Evolutionary conservation across 92 coral and sea anemone species (phyloP).

Genomic region (Phenganax subtilis): DNA sequence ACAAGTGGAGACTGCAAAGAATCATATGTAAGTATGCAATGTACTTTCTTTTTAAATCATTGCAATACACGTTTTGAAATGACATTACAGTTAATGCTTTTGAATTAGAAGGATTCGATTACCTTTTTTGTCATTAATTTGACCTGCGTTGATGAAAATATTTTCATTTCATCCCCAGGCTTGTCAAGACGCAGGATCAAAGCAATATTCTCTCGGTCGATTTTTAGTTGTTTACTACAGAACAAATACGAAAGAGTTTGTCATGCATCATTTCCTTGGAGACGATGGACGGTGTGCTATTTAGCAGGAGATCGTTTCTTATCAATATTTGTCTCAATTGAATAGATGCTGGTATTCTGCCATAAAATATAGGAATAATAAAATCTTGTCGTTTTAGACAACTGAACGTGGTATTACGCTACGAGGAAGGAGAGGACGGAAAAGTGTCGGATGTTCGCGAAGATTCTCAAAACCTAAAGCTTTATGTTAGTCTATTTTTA

Average conservation of each 20-base stretch:
- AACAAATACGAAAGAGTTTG: not conserved
- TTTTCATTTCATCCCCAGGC: not conserved
- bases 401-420: not conserved
- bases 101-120: not conserved
- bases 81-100: not conserved
- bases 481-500: not conserved
- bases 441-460: not conserved
- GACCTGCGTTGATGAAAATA: not conserved
- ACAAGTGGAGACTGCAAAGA: not conserved
- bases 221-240: not conserved
- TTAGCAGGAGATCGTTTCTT: not conserved
- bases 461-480: not conserved
- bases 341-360: not conserved
- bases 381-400: not conserved
- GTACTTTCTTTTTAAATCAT: not conserved
- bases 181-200: not conserved
- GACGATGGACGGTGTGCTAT: not conserved
- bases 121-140: not conserved
- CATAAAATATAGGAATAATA: not conserved
- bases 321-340: not conserved
- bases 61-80: not conserved
- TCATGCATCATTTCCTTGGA: not conserved
- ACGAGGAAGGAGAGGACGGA: slow-evolving; percentile 17
- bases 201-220: not conserved
- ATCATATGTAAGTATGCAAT: slow-evolving; percentile 8